Evolutionary conservation across 2,797 vertebrate species (phyloP).

Genomic region (Hippopotamyrus pictus): DNA sequence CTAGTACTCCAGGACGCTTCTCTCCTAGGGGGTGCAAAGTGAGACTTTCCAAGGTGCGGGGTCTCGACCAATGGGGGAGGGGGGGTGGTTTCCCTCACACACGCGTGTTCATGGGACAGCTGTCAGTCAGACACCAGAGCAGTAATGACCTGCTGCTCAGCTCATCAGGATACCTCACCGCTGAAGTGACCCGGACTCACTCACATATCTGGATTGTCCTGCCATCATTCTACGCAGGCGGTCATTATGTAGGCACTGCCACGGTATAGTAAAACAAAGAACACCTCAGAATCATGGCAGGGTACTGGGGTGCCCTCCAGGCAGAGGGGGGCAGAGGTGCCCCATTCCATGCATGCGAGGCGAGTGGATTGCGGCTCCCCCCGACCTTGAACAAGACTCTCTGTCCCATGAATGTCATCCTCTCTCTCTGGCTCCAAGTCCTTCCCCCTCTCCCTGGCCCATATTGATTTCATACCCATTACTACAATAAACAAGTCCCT

Average conservation of each 20-base stretch:
- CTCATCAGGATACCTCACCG: neutral
- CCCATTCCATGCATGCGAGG: neutral
- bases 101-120: neutral
- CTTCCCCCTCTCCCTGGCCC: neutral
- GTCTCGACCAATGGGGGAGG: neutral
- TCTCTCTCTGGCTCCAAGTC: neutral
- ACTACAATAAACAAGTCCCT: conserved; percentile 7
- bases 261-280: neutral
- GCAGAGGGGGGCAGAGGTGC: neutral
- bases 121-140: neutral
- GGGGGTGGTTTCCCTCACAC: neutral
- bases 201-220: neutral
- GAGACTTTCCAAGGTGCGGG: neutral
- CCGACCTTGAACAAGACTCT: neutral
- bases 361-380: neutral
- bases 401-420: neutral
- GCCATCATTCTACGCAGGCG: neutral
- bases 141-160: neutral
- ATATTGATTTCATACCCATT: conserved; percentile 7
- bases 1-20: neutral
- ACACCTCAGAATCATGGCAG: neutral
- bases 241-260: neutral
- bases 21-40: neutral
- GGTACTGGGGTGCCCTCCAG: neutral
- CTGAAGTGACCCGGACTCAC: neutral